Evolutionary conservation across 2,797 vertebrate species (phyloP).

Genomic region (Pitangus sulphuratus): DNA sequence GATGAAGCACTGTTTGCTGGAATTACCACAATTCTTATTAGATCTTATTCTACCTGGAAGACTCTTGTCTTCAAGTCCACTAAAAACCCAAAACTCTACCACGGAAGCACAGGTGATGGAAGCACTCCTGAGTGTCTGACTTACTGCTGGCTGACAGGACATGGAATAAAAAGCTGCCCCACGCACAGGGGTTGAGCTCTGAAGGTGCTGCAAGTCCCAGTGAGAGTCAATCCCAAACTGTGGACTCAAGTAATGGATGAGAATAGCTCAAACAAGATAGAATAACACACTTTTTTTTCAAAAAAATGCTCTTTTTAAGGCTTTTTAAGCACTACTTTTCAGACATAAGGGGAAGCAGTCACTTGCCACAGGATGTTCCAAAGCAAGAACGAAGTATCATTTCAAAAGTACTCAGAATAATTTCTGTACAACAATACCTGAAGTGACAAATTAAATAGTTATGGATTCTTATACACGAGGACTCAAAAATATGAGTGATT

Average conservation of each 20-base stretch:
- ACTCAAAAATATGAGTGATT: neutral
- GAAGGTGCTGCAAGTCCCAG: neutral
- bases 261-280: neutral
- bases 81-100: neutral
- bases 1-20: neutral
- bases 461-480: neutral
- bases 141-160: neutral
- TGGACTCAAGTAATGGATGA: neutral
- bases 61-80: neutral
- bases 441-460: neutral
- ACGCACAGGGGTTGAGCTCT: neutral
- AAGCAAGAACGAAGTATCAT: neutral
- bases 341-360: neutral
- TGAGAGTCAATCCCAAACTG: neutral
- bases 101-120: fast-evolving
- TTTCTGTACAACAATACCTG: neutral
- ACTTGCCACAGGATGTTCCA: neutral
- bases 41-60: neutral
- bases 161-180: neutral
- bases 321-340: neutral
- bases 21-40: fast-evolving
- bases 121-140: neutral
- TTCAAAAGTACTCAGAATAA: neutral
- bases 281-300: neutral
- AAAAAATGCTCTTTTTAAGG: neutral